A percentile compares a stretch with the other conserved stretches of the same genome.
Conservation (phyloP, 2,888 invertebrate genomes). For the Tipula vernalis region DNA sequence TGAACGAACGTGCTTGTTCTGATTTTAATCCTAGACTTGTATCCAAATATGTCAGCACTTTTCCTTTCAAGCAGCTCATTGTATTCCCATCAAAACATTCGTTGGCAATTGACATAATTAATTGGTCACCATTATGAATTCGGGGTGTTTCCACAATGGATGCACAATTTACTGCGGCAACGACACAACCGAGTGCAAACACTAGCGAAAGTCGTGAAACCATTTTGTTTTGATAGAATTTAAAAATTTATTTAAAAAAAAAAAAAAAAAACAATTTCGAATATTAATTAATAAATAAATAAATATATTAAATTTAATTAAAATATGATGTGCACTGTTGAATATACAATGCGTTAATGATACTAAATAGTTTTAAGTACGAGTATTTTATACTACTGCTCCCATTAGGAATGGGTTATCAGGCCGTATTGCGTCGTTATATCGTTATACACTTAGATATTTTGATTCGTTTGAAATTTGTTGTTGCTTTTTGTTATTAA, state of each 20-base stretch:
- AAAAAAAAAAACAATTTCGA: no score
- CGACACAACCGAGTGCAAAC: constrained; percentile 40
- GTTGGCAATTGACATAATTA: constrained; percentile 56
- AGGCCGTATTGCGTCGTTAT: constrained; percentile 27
- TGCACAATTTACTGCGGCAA: constrained; percentile 41
- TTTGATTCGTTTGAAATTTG: constrained; percentile 7
- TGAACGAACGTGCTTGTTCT: constrained; percentile 47
- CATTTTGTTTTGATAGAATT: constrained; percentile 21
- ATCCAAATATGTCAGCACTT: constrained; percentile 64
- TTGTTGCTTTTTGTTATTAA: neutral
- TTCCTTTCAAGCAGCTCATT: constrained; percentile 63
- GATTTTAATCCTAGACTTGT: constrained; percentile 49
- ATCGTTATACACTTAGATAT: neutral
- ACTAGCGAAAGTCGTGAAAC: constrained; percentile 35
- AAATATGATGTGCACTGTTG: constrained; percentile 21
- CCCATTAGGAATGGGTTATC: constrained; percentile 30
- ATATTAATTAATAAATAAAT: constrained; percentile 5
- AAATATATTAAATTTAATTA: neutral
- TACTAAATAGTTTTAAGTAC: constrained; percentile 30
- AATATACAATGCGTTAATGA: constrained; percentile 35
- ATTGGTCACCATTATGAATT: constrained; percentile 51
- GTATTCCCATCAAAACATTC: constrained; percentile 56
- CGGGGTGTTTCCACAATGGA: constrained; percentile 39
- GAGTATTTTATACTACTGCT: constrained; percentile 38
- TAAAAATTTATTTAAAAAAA: no score